A percentile compares a stretch with the other conserved stretches of the same genome.
These are phyloP conservation scores for Gymnocheta viridis DNA, from an alignment of 2,888 invertebrate genomes.

Conservation along the genomic window DNA sequence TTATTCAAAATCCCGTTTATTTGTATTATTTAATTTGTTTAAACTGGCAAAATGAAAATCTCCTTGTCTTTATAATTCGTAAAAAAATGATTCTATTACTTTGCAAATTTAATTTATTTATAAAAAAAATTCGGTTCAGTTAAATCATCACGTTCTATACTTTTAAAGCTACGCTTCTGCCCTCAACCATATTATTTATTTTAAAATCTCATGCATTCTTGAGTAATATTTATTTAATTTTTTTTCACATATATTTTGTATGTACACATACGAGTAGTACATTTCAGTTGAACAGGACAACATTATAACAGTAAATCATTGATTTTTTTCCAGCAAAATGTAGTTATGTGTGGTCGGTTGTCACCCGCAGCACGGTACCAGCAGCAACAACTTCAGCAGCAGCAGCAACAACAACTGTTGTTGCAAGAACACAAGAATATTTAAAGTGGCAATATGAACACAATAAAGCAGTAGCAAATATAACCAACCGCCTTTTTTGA, in stretches of 20 bases:
- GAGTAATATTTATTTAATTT: constrained; percentile 15
- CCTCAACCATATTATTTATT: constrained; percentile 9
- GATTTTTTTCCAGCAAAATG: constrained; percentile 38
- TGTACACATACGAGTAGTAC: neutral
- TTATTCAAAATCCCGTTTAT: no score
- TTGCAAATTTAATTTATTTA: no score
- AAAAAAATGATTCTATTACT: no score
- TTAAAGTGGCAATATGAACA: constrained; percentile 65
- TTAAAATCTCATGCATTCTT: constrained; percentile 63
- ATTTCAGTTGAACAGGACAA: constrained; percentile 63
- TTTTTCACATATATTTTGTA: constrained; percentile 7
- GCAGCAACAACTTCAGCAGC: constrained; percentile 27
- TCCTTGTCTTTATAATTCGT: no score
- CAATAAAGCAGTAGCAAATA: constrained; percentile 66
- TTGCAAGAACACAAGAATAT: constrained; percentile 63
- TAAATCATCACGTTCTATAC: no score
- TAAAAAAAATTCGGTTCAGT: no score
- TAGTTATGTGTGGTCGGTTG: constrained; percentile 66
- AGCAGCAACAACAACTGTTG: constrained; percentile 44
- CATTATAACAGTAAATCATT: constrained; percentile 69
- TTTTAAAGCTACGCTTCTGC: constrained; percentile 19
- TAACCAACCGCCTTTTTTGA: constrained; percentile 53
- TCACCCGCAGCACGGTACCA: constrained; percentile 64
- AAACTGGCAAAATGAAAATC: no score
- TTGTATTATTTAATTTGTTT: no score